Evolutionary conservation across 2,888 invertebrate species (phyloP).

Genomic region (Epinotia demarniana): DNA sequence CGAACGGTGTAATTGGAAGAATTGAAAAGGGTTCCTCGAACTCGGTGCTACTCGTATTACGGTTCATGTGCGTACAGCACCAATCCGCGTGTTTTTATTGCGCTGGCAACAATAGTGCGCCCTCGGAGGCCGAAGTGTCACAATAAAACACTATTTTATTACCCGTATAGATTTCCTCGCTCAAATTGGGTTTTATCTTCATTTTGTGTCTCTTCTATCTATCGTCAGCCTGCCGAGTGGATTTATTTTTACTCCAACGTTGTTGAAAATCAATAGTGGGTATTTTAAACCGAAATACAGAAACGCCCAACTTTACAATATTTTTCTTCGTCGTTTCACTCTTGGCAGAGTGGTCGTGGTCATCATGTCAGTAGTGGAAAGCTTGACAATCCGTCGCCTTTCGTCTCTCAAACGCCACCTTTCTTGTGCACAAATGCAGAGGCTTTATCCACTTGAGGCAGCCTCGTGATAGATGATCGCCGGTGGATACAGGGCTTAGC

Average conservation of each 20-base stretch:
- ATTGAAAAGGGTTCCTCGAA: not conserved
- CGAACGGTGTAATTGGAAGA: not conserved
- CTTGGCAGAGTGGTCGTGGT: no score
- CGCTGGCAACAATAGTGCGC: constrained; percentile 23
- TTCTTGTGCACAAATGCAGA: no score
- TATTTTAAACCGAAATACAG: not conserved
- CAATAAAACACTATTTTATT: constrained; percentile 30
- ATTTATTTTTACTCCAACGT: constrained; percentile 1
- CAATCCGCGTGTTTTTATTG: constrained; percentile 19
- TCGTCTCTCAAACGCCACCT: no score
- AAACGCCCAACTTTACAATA: not conserved
- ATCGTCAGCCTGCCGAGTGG: not conserved
- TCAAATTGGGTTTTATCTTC: constrained; percentile 1
- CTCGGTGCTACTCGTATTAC: not conserved
- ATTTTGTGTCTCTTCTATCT: constrained; percentile 5
- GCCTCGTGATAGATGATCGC: no score
- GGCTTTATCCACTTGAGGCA: no score
- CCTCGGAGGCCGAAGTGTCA: constrained; percentile 16
- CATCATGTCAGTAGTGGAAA: no score
- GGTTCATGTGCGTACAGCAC: not conserved
- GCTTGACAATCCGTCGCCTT: no score
- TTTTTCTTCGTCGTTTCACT: no score
- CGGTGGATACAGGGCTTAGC: no score
- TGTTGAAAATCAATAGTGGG: not conserved
- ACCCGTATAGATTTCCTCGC: constrained; percentile 10